Base-by-base conservation (phyloP, 1,140 invertebrate species). In the Grapholita molesta region DNA sequence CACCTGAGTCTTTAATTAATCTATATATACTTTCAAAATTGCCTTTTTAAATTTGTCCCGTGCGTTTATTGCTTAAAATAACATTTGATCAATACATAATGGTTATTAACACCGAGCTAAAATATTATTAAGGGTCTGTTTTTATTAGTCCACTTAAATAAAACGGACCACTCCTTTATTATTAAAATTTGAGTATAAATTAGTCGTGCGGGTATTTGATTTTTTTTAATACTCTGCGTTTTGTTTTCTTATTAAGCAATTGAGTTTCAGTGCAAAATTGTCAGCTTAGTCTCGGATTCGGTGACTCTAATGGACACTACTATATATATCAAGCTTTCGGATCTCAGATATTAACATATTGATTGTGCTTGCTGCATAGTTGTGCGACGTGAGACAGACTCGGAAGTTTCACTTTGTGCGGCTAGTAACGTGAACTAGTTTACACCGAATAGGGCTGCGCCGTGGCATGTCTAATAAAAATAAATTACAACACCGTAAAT, bases 291-390 rank as follows among this genome's bases (percentile, higher is more conserved):
- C 78, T 77, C 71, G 81, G 72, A 80, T 82, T 48, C 84, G 83
- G 80, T 80, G 77, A 81, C 69, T 79, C 15, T 3, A 15, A 38
- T 38, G 76, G 77, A 80, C 78, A 15, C 76, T 80, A 86, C 82
- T 84, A 85, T 83, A 85, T 83, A 76, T 80, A 88, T 89, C 81
- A 82, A 73, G 84, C 80, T 87, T 79, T 81, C 78, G 87, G 86
- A 88, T 90, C 86, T 84, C 48, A 77, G 86, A 89, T 87, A 88
- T 89, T 89, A 89, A 88, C 83, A 88, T 88, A 89, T 89, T 86
- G 86, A 89, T 90, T 87, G 82, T 83, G 79, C 79, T 85, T 80
- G 76, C 75, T 78, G 76, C 86, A 88, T 87, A 86, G 82, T 85
- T 88, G 80, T 82, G 78, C 76, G 78, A 83, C 75, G 81, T 76